These are phyloP conservation scores for Cephus nigrinus DNA, from an alignment of 2,888 invertebrate species.

Conservation along the genomic window DNA sequence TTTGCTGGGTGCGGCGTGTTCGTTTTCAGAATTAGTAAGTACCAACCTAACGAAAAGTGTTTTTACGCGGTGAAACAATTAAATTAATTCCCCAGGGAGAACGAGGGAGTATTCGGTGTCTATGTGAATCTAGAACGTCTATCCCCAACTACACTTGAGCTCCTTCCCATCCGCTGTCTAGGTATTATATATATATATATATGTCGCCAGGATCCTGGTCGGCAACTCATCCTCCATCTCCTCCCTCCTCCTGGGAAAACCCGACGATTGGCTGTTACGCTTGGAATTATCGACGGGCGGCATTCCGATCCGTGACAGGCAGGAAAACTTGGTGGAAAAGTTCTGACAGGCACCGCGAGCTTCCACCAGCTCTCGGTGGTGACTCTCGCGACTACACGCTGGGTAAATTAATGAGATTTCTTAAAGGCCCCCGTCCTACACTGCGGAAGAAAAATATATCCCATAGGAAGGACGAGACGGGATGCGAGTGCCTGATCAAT, in stretches of 20 bases:
- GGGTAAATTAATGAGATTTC: conserved; percentile 55
- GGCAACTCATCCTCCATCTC: conserved; percentile 1
- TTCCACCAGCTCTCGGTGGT: background rate
- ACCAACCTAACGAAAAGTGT: background rate
- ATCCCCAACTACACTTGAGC: background rate
- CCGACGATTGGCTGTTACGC: background rate
- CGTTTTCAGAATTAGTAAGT: background rate
- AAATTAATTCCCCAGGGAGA: background rate
- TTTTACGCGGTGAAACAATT: background rate
- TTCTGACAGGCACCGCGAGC: background rate
- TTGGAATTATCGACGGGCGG: background rate
- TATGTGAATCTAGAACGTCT: background rate
- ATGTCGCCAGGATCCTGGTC: conserved; percentile 16
- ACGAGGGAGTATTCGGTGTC: background rate
- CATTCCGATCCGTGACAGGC: background rate
- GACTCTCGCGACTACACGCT: conserved; percentile 21
- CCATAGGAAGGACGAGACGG: background rate
- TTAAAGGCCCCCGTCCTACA: background rate
- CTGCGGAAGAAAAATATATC: background rate
- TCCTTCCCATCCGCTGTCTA: background rate
- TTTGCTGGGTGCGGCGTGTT: background rate
- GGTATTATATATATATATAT: background rate
- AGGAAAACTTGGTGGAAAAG: background rate
- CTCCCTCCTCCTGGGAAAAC: conserved; percentile 8
- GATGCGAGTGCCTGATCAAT: background rate